Conservation (phyloP, 2,797 vertebrate species). For the Gallinago stenura region DNA sequence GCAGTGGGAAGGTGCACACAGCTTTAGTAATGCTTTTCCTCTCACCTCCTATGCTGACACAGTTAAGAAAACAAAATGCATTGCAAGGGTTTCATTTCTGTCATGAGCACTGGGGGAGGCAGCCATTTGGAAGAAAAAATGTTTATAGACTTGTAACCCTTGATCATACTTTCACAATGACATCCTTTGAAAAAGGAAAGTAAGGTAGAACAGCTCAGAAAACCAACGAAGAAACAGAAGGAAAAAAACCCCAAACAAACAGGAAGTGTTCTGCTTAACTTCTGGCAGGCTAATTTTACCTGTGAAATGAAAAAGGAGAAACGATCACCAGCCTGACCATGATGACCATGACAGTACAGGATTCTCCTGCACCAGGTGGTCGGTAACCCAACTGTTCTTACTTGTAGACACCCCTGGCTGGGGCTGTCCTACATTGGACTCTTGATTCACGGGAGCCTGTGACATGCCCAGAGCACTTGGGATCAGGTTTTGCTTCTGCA, state of each 20-base stretch:
- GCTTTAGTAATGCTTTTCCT: neutral
- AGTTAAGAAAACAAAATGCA: neutral
- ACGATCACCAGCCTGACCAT: neutral
- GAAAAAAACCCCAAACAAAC: neutral
- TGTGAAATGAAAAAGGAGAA: neutral
- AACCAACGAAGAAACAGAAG: neutral
- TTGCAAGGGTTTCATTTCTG: neutral
- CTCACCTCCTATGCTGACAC: neutral
- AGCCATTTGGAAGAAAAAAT: neutral
- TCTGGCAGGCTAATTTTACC: neutral
- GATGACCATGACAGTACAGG: neutral
- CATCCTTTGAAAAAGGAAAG: neutral
- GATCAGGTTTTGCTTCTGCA: slow-evolving; percentile 95
- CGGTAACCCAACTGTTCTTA: slow-evolving; percentile 72
- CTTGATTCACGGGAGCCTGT: slow-evolving; percentile 85
- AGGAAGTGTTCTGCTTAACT: neutral
- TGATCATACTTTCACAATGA: rapidly evolving
- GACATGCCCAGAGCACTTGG: slow-evolving; percentile 85
- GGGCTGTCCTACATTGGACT: slow-evolving; percentile 78
- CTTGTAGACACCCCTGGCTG: slow-evolving; percentile 86
- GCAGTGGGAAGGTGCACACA: neutral
- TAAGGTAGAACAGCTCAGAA: neutral
- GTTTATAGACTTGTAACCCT: neutral
- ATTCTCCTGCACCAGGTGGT: neutral
- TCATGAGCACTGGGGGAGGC: neutral